phyloP scores from a whole-genome alignment of 2,113 vertebrate genomes.

The Triplophysa tibetana region DNA sequence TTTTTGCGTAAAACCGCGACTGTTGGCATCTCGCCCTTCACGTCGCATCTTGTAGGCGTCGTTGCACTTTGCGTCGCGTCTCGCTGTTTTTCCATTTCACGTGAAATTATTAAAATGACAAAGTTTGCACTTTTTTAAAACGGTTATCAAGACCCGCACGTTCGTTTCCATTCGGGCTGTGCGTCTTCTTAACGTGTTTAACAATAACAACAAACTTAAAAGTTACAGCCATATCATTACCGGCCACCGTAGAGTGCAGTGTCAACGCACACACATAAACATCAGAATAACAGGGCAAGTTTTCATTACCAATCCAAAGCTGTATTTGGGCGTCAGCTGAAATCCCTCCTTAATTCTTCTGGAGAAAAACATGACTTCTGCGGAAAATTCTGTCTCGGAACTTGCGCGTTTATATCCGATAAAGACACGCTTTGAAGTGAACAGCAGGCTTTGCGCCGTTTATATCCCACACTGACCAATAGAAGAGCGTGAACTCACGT shows the following conservation, averaged over 20 bases:
- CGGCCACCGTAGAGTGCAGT: neutral
- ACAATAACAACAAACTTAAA: too few species aligned
- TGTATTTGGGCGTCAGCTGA: constrained; percentile 73
- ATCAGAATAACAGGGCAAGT: neutral
- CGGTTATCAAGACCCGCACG: too few species aligned
- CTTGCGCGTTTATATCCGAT: neutral
- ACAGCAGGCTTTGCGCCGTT: constrained; percentile 7
- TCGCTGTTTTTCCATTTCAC: too few species aligned
- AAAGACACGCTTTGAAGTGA: constrained; percentile 3
- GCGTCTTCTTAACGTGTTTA: too few species aligned
- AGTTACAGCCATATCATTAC: neutral
- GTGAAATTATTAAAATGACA: too few species aligned
- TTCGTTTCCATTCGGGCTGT: too few species aligned
- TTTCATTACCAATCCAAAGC: constrained; percentile 65
- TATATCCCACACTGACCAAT: constrained; percentile 32
- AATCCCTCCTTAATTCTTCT: constrained; percentile 70
- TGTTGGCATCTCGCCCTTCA: too few species aligned
- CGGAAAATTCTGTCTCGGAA: neutral
- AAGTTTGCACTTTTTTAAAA: too few species aligned
- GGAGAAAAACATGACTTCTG: constrained; percentile 62
- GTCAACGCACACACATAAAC: constrained; percentile 1
- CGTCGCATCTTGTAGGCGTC: too few species aligned
- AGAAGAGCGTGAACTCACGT: constrained; percentile 23
- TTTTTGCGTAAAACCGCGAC: too few species aligned
- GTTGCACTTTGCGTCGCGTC: too few species aligned